A percentile compares a stretch with the other conserved stretches of the same genome.
phyloP scores from a whole-genome alignment of 53 echinoderm and acorn worm genomes.

The Henricia sp. region DNA sequence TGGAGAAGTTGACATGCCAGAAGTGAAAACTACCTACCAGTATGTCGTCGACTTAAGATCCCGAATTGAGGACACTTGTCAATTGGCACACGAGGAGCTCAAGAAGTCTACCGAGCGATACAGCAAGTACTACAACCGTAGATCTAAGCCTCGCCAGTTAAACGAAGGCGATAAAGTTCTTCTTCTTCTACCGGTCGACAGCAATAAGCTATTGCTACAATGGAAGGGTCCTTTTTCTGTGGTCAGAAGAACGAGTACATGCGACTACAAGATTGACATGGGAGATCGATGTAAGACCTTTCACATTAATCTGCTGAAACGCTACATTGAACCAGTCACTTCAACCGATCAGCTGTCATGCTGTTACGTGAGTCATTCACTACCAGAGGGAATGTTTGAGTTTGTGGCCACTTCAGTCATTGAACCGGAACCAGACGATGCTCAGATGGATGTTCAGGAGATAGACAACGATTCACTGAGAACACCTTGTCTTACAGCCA shows the following conservation, averaged over 20 bases:
- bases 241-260: neutral
- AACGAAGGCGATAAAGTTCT: constrained; percentile 59
- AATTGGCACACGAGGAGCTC: constrained; percentile 39
- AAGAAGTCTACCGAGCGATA: constrained; percentile 43
- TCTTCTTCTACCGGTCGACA: constrained; percentile 47
- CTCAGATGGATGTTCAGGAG: neutral
- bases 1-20: constrained; percentile 13
- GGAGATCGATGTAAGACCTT: constrained; percentile 25
- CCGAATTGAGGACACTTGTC: constrained; percentile 53
- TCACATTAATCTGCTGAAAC: constrained; percentile 52
- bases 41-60: constrained; percentile 57
- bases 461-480: too few relatives aligned
- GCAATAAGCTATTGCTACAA: constrained; percentile 42
- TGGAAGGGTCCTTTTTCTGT: too few relatives aligned
- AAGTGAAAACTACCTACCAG: constrained; percentile 60
- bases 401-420: constrained; percentile 19
- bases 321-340: constrained; percentile 1
- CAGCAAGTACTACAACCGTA: constrained; percentile 42
- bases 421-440: constrained; percentile 14
- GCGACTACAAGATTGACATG: constrained; percentile 36
- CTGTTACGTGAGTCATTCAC: neutral
- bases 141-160: constrained; percentile 33
- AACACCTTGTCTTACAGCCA: neutral
- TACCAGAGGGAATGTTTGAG: constrained; percentile 9
- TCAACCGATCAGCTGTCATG: neutral